Percentiles rank a stretch among this genome's conserved stretches.
Conservation (phyloP, 2,113 vertebrate species). For the Calyptomena viridis region DNA sequence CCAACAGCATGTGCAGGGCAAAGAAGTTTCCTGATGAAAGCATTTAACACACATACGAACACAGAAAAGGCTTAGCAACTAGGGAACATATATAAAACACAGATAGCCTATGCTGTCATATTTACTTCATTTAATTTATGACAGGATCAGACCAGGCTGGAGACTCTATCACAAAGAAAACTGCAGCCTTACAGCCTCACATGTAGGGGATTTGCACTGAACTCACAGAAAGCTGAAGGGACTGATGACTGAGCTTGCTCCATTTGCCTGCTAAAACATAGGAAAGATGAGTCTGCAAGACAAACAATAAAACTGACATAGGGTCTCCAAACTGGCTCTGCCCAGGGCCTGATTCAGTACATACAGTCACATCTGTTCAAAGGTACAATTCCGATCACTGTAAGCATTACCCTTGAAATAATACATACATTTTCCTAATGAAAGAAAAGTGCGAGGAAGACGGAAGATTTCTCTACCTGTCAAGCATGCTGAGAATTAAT, state of each 20-base stretch:
- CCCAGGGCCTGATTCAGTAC: not conserved
- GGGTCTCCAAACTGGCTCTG: not conserved
- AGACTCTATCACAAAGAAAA: not conserved
- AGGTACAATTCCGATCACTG: not conserved
- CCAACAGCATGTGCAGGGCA: fast-evolving
- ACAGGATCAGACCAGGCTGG: not conserved
- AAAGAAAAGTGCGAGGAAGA: not conserved
- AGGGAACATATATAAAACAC: not conserved
- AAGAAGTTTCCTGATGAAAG: not conserved
- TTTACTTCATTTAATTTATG: not conserved
- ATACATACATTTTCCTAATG: not conserved
- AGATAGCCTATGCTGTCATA: not conserved
- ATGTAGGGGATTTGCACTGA: not conserved
- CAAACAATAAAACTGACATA: not conserved
- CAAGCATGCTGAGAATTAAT: not conserved
- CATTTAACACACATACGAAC: not conserved
- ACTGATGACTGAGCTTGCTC: not conserved
- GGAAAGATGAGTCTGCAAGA: not conserved
- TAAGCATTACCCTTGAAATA: not conserved
- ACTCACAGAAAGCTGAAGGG: not conserved
- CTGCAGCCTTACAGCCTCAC: not conserved
- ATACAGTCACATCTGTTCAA: not conserved
- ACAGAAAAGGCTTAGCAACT: not conserved
- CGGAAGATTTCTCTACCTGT: not conserved
- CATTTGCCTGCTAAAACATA: not conserved